Base-by-base conservation (phyloP, 1,140 invertebrate species). In the Liolophura sinensis region DNA sequence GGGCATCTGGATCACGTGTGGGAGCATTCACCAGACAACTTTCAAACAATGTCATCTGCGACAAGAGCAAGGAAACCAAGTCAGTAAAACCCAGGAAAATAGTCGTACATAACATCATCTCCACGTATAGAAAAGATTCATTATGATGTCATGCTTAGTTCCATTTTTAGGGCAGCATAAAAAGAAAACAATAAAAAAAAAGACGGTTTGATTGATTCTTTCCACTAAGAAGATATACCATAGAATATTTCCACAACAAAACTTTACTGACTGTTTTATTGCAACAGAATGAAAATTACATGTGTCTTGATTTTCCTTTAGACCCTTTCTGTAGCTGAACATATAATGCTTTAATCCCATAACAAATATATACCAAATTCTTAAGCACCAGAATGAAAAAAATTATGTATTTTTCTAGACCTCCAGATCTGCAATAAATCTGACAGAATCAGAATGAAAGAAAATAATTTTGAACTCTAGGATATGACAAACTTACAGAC, bases 1-100 rank as follows among this genome's bases (percentile, higher is more conserved):
- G 64, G 25, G 65, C 72, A 52, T 77, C 67, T 59, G 75, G 68
- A 40, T 78, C 73, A 56, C 72, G 59, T 25, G 68, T 67, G 47
- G 71, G 68, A 15, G 71, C 76, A 60, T 73, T 69, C 22, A 73
- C 67, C 25, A 80, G 55, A 54, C 62, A 64, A 15, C 67, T 58
- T 27, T 70, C 62, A 64, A 75, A 75, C 48, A 47, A 60, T n/a
- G 50, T 25, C 12, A 75, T 7, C 73, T 75, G 65, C 25, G n/a
- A 50, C 18, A 24, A 3, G 12, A 54, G 22, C 18, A n/a, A 5
- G 3, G 3, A 54, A 24, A 24, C 12, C 3, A 20, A n/a, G 7
- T 3, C 18, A 54, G 51, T 15, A n/a, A 50, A 50, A n/a, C 14
- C 14, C n/a, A 14, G 14, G 49, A 50, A 15, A 15, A n/a, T 3